Base-by-base conservation (phyloP, 1,140 invertebrate species). In the Drosophila neocordata region DNA sequence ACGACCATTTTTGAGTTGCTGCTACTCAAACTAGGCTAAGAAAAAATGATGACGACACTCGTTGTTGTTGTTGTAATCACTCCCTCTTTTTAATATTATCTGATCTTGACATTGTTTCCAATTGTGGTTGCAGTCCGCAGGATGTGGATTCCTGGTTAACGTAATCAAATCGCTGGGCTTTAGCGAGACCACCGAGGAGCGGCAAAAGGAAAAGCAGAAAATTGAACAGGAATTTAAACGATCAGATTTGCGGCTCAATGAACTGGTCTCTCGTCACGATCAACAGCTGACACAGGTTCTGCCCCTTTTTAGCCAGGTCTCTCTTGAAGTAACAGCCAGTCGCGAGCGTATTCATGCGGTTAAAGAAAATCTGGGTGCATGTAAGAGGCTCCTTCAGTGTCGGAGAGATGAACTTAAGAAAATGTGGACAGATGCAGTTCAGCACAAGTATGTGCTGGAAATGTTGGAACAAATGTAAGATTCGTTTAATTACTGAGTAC, bases 111-210 rank as follows among this genome's bases (percentile, higher is more conserved):
- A 4, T 58, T 37, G 24, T 27, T 51, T 11, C n/a, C 6, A n/a
- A 24, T 62, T 65, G 3, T 20, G 24, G 20, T 66, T 59, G 18
- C 65, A 73, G 91, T 90, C 66, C 57, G 91, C 72, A 65, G 90
- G 78, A 51, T 87, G 83, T 60, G 83, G 83, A 38, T 87, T 98
- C 71, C 93, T 99, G 71, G 98, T 98, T 94, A 97, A 96, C 44
- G 97, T 98, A 6, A 98, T 99, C 75, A 94, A 97, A 65, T 97
- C 97, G 0, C 91, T 99, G 59, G 97, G 97, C 22, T 96, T 96
- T 34, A 98, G 97, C 93, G 97, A 98, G 92, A 98, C 97, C 31
- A 97, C 97, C 92, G 97, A 98, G 89, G 97, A 99, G 90, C 93
- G 98, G 77, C 98, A 99, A 90, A 95, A 96, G 85, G 98, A 99